Evolutionary conservation across 2,888 invertebrate genomes (phyloP), one percentile per base, ranked within the genome.

Genomic region (Sphaeridia pumilis): DNA sequence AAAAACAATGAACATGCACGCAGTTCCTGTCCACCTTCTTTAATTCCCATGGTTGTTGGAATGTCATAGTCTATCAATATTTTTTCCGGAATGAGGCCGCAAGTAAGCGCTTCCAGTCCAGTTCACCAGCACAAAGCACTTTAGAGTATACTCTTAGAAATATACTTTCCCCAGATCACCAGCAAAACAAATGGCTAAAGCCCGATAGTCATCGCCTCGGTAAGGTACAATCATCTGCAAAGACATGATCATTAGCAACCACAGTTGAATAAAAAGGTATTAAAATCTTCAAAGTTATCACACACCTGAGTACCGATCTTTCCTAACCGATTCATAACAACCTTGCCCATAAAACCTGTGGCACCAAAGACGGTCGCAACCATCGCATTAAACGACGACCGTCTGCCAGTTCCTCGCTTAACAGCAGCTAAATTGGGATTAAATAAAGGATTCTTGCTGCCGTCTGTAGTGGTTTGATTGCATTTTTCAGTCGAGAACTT

Each of bases 311-410:
- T 78, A 20, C 90, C 88, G 62, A 77, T 78, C 73, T 85, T 89
- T 66, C 94, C 97, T 49, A 99, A 74, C 67, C 83, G 81, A 69
- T 92, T 94, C 70, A 86, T 83, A 17, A 97, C 79, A 74, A 84
- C 83, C 60, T 81, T 76, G 0, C 97, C 98, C 1, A 95, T 72
- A 67, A 89, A 90, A 2, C 97, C 97, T 31, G 83, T 82, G 52
- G 81, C 80, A 48, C 97, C 97, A 70, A 97, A 95, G 1, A 98
- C 86, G n/a, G 98, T 98, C n/a, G 89, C 92, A 2, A 97, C 92
- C 51, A 87, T 77, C 0, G 98, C 98, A 73, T 87, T 97, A 71
- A 97, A 98, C 68, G 94, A 95, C 64, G 87, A 85, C 31, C 98
- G 81, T 20, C 95, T 97, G 14, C 89, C 90, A 21, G 88, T 86